Base-by-base conservation (phyloP, 2,113 vertebrate genomes). In the Sminthopsis crassicaudata region DNA sequence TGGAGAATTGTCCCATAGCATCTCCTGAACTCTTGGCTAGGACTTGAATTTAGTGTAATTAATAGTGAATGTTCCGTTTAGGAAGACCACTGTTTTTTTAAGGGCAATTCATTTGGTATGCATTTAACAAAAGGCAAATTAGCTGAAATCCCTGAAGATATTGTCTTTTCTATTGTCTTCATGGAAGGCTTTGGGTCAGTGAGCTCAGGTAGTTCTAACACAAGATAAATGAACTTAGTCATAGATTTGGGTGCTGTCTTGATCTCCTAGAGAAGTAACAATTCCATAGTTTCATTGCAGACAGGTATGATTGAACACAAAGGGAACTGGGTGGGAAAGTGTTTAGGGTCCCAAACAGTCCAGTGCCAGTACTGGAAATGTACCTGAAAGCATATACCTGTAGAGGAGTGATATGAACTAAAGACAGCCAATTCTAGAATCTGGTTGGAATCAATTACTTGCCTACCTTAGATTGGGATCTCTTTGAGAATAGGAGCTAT, bases 151-250 rank as follows among this genome's bases (percentile, higher is more conserved):
- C 10, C 24, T 27, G 9, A 57, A 93, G 90, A 1, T n/a, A 42
- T 23, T 19, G 16, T 54, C 89, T n/a, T 27, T 89, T 10, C 4
- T 46, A 24, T 46, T 90, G 52, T 22, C 1, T 27, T 50, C 46
- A 2, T 54, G 19, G 30, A 94, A 27, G 53, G 27, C n/a, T 0
- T 0, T 0, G 0, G 48, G 46, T 52, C 30, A 1, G 16, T 50
- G 3, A 14, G 42, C 53, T 48, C 60, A 25, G 50, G n/a, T 8
- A 0, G 48, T 36, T 90, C 26, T 52, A 2, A 0, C 0, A 0
- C 14, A 16, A 46, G 76, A 5, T 27, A 36, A 30, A 14, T 10
- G 0, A 2, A 9, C 1, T 27, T 27, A 2, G 53, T 46, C 25
- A 6, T 26, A 51, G 94, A 36, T 51, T 88, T 14, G 0, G n/a